Evolutionary conservation across 2,113 vertebrate species (phyloP), one percentile per base, ranked within the genome.

Genomic region (Nycticryphes semicollaris): DNA sequence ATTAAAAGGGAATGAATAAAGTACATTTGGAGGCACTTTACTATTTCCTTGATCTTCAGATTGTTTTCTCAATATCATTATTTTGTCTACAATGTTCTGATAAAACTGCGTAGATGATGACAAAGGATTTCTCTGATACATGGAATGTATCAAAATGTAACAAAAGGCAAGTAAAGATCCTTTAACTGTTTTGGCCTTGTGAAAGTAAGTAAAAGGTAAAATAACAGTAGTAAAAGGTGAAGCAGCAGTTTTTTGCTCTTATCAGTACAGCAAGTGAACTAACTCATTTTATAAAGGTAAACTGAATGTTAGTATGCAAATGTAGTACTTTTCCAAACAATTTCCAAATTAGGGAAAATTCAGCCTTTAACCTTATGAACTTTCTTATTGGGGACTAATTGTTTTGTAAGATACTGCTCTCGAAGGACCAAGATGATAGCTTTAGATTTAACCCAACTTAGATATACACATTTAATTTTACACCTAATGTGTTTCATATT

Each of bases 1-100:
- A 69, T n/a, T 83, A 83, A 88, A 79, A 9, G 18, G 79, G 63
- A 90, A 62, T 50, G 45, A 92, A 87, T 81, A 75, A 78, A 82
- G 20, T 50, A 10, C 6, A 35, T 94, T 75, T 90, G 79, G 62
- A 76, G 33, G 11, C 33, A 91, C 27, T 87, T 89, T 43, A 56
- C 9, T 35, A 28, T 74, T 94, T 93, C 41, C 50, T 91, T 87
- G 30, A 64, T 75, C 24, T 89, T 63, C 53, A 72, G 15, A 51
- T 60, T 70, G 10, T 45, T 93, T 94, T 77, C 35, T 89, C 30
- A 67, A 17, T 30, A 60, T 64, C 33, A 64, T 60, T 91, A 80
- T 91, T 87, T 89, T 81, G 14, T 60, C 23, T 91, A 51, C 0
- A 0, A 10, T 59, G 22, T 8, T 30, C 4, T 59, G 72, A 59